Evolutionary conservation across 2,797 vertebrate genomes (phyloP), one percentile per base, ranked within the genome.

Genomic region (Varecia variegata): DNA sequence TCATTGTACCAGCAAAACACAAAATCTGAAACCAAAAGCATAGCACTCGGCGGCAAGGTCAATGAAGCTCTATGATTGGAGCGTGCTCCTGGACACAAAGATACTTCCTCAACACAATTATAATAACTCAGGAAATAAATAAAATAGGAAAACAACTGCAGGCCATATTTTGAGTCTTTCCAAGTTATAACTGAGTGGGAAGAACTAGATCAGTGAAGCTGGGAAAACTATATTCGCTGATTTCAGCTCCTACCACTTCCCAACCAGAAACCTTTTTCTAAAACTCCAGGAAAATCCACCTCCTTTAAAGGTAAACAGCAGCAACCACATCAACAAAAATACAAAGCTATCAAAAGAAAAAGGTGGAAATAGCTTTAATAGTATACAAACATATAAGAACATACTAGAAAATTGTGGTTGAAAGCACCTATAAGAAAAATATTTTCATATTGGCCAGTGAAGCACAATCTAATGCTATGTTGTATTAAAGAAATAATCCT

Each of bases 401-500:
- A 40, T 43, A 23, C 52, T 40, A 35, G 45, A 65, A 70, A 32
- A 18, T 40, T 65, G 15, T n/a, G 13, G 15, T 50, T 80, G 32
- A 85, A 35, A 40, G 23, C 23, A 58, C 2, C 40, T 84, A 2
- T 30, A 60, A 86, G 40, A 67, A 81, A 77, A 88, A 21, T 32
- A 38, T 47, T 71, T 50, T 62, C 54, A 62, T 32, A 21, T 18
- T 67, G 47, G 20, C 11, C 23, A 45, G 7, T 52, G 76, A 90
- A 32, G 43, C 18, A 10, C 25, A 21, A 7, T 30, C 17, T 11
- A 88, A n/a, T 1, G 23, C 43, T 27, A 21, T 3, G 7, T 2
- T 58, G 15, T 65, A n/a, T 65, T 70, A 60, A 79, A 94, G 32
- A 80, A 56, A 58, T 38, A 67, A 52, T 89, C 18, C 1, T 89